phyloP scores from a whole-genome alignment of 2,113 vertebrate species.

The Petroica traversi region DNA sequence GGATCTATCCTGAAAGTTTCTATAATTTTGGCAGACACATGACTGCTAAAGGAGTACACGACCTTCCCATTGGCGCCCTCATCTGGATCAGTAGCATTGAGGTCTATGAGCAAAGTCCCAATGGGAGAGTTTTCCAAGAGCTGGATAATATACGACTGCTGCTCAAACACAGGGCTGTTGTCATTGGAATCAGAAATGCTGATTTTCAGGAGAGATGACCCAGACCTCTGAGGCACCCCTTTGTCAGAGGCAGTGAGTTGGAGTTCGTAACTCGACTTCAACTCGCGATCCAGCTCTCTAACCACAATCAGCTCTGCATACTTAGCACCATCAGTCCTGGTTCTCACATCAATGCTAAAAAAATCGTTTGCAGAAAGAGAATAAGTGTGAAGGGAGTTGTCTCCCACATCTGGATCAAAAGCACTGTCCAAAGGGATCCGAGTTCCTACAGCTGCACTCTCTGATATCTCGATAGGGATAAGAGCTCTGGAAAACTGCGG shows the following conservation, averaged over 20 bases:
- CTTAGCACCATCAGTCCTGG: constrained; percentile 91
- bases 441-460: constrained; percentile 93
- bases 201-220: constrained; percentile 91
- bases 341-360: constrained; percentile 89
- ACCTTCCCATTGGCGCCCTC: constrained; percentile 95
- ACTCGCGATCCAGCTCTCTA: constrained; percentile 88
- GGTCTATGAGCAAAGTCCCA: constrained; percentile 88
- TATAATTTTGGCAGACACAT: constrained; percentile 88
- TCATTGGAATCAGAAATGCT: constrained; percentile 96
- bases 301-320: constrained; percentile 93
- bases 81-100: constrained; percentile 98
- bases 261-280: constrained; percentile 87
- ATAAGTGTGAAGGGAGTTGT: constrained; percentile 91
- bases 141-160: constrained; percentile 84
- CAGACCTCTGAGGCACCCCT: constrained; percentile 87
- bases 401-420: constrained; percentile 91
- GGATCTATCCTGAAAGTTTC: constrained; percentile 93
- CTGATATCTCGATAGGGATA: constrained; percentile 93
- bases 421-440: constrained; percentile 92
- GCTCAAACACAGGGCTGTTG: constrained; percentile 92
- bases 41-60: constrained; percentile 92
- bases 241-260: constrained; percentile 90
- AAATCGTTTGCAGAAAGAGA: constrained; percentile 88
- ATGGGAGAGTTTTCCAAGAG: constrained; percentile 85
- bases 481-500: constrained; percentile 91